Evolutionary conservation across 2,888 invertebrate genomes (phyloP).

Genomic region (Deilephila porcellus): DNA sequence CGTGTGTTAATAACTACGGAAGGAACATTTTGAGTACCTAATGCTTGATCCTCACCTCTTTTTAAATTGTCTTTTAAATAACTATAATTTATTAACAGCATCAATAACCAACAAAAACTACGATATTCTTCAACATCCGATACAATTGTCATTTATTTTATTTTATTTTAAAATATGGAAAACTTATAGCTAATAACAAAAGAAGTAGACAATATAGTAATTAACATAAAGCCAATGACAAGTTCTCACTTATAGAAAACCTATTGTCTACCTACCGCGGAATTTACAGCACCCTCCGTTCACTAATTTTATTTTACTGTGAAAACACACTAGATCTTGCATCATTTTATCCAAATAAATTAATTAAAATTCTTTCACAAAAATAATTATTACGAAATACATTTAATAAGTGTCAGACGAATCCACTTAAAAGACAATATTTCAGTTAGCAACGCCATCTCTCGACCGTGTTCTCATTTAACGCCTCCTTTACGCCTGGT

Average conservation of each 20-base stretch:
- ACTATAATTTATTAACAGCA: too few relatives aligned
- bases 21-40: too few relatives aligned
- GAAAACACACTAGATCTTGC: not conserved
- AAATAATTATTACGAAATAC: conserved; percentile 13
- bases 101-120: too few relatives aligned
- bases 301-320: not conserved
- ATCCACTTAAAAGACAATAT: conserved; percentile 16
- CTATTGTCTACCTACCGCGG: too few relatives aligned
- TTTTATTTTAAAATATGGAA: too few relatives aligned
- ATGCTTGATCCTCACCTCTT: not conserved
- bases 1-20: not conserved
- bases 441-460: conserved; percentile 20
- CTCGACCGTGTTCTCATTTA: conserved; percentile 22
- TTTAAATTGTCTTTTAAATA: not conserved
- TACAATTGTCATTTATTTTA: too few relatives aligned
- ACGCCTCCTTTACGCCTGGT: conserved; percentile 22
- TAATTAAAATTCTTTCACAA: not conserved
- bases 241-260: too few relatives aligned
- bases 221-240: too few relatives aligned
- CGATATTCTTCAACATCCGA: too few relatives aligned
- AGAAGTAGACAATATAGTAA: too few relatives aligned
- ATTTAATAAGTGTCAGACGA: not conserved
- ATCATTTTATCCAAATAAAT: not conserved
- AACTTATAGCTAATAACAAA: too few relatives aligned
- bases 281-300: too few relatives aligned